Evolutionary conservation across 2,888 invertebrate genomes (phyloP).

Genomic region (Ernsta delagoae): DNA sequence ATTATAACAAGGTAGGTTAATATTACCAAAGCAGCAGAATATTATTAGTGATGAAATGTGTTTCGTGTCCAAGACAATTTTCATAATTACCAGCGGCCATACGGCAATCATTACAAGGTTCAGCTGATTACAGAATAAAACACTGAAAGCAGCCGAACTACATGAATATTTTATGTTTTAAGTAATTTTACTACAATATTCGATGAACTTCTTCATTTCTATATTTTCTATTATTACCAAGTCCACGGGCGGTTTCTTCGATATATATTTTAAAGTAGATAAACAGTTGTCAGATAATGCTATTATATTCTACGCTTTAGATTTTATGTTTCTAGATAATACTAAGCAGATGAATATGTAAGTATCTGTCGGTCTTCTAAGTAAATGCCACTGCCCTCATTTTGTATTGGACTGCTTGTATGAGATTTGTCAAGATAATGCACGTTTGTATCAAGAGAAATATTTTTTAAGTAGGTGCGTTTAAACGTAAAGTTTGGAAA

Average conservation of each 20-base stretch:
- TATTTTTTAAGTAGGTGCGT: too few relatives aligned
- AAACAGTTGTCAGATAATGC: too few relatives aligned
- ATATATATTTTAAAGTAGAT: too few relatives aligned
- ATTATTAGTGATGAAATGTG: conserved; percentile 12
- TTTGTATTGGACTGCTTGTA: conserved; percentile 6
- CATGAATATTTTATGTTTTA: conserved; percentile 31
- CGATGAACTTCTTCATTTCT: conserved; percentile 6
- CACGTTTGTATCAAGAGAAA: not conserved
- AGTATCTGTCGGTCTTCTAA: too few relatives aligned
- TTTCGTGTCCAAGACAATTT: conserved; percentile 29
- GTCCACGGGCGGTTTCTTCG: too few relatives aligned
- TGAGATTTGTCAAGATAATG: conserved; percentile 16
- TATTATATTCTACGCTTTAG: too few relatives aligned
- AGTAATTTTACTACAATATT: conserved; percentile 20
- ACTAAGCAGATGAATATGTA: too few relatives aligned
- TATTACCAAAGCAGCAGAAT: not conserved
- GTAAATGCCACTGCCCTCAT: conserved; percentile 9
- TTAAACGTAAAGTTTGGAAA: too few relatives aligned
- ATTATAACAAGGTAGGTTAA: too few relatives aligned
- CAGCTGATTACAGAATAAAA: conserved; percentile 26
- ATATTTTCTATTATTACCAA: too few relatives aligned
- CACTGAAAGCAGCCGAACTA: conserved; percentile 5
- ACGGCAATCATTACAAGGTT: conserved; percentile 22
- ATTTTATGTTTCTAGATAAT: too few relatives aligned
- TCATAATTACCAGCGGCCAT: conserved; percentile 18